Conservation (phyloP, 1,140 invertebrate species). For the Oryzaephilus surinamensis region DNA sequence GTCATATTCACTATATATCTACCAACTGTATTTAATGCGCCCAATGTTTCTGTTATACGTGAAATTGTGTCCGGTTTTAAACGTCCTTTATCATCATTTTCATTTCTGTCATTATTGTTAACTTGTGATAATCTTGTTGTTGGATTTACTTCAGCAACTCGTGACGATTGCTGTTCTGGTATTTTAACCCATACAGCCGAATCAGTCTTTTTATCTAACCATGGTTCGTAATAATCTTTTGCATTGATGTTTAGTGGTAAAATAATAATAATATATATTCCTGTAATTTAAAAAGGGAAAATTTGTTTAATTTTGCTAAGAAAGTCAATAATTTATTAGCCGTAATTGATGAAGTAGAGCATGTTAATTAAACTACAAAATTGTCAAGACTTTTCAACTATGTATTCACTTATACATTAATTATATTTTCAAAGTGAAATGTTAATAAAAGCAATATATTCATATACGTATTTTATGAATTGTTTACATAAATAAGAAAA, state of each 20-base stretch:
- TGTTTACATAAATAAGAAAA: too few relatives aligned
- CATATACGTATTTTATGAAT: too few relatives aligned
- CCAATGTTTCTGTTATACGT: conserved; percentile 56
- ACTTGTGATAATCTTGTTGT: too few relatives aligned
- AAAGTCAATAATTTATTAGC: too few relatives aligned
- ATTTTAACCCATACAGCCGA: conserved; percentile 17
- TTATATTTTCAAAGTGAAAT: too few relatives aligned
- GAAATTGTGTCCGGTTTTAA: conserved; percentile 41
- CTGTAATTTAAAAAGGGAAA: conserved; percentile 6
- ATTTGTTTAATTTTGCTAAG: too few relatives aligned
- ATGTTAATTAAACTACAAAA: too few relatives aligned
- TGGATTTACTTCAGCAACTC: conserved; percentile 6
- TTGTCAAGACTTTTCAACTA: too few relatives aligned
- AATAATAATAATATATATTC: conserved; percentile 11
- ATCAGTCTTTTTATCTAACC: conserved; percentile 9
- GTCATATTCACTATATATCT: conserved; percentile 74
- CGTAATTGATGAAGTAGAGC: too few relatives aligned
- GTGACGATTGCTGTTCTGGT: conserved; percentile 6
- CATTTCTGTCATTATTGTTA: conserved; percentile 11
- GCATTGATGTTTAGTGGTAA: conserved; percentile 18
- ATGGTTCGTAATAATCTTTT: conserved; percentile 19
- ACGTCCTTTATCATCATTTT: conserved; percentile 22
- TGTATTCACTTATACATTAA: too few relatives aligned
- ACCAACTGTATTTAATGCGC: conserved; percentile 71
- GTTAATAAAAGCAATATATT: too few relatives aligned